Evolutionary conservation across 2,888 invertebrate species (phyloP), one percentile per base, ranked within the genome.

Genomic region (Xestobium rufovillosum): DNA sequence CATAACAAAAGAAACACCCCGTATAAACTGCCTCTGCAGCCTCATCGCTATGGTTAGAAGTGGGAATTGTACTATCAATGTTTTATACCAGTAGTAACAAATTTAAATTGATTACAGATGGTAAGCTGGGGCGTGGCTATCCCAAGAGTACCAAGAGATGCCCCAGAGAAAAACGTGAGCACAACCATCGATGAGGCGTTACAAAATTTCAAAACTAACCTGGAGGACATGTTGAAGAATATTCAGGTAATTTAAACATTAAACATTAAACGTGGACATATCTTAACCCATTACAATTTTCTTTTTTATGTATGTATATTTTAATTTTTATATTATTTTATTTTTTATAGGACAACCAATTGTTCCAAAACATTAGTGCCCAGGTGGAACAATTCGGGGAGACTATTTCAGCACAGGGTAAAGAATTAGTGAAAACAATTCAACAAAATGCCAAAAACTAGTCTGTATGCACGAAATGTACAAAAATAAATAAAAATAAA

Each of bases 161-260:
- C 23, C 19, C 4, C 34, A 11, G 37, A 43, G 19, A 41, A 43
- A 19, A 43, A 48, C 31, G 44, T 50, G 19, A 38, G 42, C 15
- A 41, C 50, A 38, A 42, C 51, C 3, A 39, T 58, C 11, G 55
- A 55, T 19, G 52, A 55, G 1, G 51, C 55, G n/a, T 37, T 53
- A 2, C 32, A 53, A 9, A 46, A 46, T 1, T 34, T 57, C 23
- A 50, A 53, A 37, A 30, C 44, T 12, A 46, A 50, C 4, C 28
- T 57, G 2, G 46, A 54, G 9, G 51, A 56, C 11, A 36, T 57
- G 1, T 41, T 51, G 2, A 42, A 45, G 10, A 54, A 55, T 33
- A 44, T 57, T 13, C 49, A 56, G 47, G 56, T 52, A 43, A 17
- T 16, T 28, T 26, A n/a, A 12, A 9, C 16, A 11, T n/a, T 6